Evolutionary conservation across 2,797 vertebrate species (phyloP), one percentile per base, ranked within the genome.

Genomic region (Xenops minutus): DNA sequence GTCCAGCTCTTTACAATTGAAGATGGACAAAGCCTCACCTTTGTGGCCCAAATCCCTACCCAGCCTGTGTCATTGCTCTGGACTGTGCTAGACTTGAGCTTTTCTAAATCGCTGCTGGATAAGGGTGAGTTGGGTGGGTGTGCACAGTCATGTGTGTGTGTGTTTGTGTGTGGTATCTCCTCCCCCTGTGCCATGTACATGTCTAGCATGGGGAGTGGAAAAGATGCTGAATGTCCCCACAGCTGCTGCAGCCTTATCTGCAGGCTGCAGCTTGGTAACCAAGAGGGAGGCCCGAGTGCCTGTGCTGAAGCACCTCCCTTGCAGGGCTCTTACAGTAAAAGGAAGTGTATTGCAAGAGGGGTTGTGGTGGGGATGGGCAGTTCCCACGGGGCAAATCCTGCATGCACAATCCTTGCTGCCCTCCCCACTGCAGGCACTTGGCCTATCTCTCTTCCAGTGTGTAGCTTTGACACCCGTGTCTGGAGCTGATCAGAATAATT

Each of bases 241-340:
- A 71, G 86, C 93, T 93, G 76, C 88, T 92, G 78, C 91, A 80
- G 81, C 61, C 91, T 96, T 97, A 95, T 95, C 96, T 96, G 68
- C 84, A 68, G 56, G 72, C 86, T 96, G 95, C 96, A 97, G 95
- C 92, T 96, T 88, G 64, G 81, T 91, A n/a, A 77, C 75, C 0
- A 27, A 67, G 80, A 34, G 0, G 4, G 59, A 76, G 89, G 72
- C 72, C 62, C 1, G 1, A 72, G 84, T 52, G 88, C 34, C 43
- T 30, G n/a, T 44, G 79, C 58, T 91, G 71, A 63, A 78, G 87
- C 93, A 76, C 94, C 94, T 90, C 94, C 88, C 80, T 92, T 79
- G 85, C 44, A 95, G 62, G 44, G 77, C 71, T 82, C 39, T 95
- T 89, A 68, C 58, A 1, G 92, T 89, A 94, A 94, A 68, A 89